Conservation (phyloP, 2,888 invertebrate species). For the Plemyria rubiginata region DNA sequence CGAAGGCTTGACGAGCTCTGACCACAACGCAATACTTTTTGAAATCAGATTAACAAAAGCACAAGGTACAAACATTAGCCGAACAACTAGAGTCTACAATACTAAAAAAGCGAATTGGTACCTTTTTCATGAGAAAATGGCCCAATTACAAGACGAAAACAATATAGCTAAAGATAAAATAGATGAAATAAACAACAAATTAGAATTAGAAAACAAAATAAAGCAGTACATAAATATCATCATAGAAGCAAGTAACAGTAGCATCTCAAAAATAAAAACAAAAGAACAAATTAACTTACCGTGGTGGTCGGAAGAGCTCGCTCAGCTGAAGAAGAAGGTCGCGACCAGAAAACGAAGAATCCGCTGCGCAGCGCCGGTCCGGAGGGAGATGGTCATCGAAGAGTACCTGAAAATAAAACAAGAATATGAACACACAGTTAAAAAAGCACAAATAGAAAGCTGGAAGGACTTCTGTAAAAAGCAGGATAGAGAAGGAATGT, state of each 20-base stretch:
- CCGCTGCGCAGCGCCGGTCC: not conserved
- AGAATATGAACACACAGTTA: not conserved
- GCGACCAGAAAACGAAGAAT: constrained; percentile 5
- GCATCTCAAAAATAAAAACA: not conserved
- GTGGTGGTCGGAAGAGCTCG: constrained; percentile 11
- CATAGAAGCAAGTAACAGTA: not conserved
- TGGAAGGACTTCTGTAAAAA: not conserved
- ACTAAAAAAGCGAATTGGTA: not conserved
- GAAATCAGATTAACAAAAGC: constrained; percentile 24
- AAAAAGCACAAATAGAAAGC: not conserved
- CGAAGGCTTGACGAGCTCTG: not conserved
- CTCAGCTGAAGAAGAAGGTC: not conserved
- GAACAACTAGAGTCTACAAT: not conserved
- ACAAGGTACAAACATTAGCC: constrained; percentile 9
- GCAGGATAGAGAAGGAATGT: constrained; percentile 14
- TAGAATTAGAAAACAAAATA: not conserved
- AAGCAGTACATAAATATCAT: not conserved
- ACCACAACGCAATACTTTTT: constrained; percentile 41
- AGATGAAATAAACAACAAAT: constrained; percentile 9
- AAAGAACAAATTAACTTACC: constrained; percentile 12
- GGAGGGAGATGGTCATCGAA: not conserved
- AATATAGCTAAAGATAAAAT: not conserved
- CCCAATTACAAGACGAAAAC: not conserved
- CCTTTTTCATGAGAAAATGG: not conserved
- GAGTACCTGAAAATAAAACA: not conserved